Base-by-base conservation (phyloP, 2,888 invertebrate genomes). In the Thera britannica region DNA sequence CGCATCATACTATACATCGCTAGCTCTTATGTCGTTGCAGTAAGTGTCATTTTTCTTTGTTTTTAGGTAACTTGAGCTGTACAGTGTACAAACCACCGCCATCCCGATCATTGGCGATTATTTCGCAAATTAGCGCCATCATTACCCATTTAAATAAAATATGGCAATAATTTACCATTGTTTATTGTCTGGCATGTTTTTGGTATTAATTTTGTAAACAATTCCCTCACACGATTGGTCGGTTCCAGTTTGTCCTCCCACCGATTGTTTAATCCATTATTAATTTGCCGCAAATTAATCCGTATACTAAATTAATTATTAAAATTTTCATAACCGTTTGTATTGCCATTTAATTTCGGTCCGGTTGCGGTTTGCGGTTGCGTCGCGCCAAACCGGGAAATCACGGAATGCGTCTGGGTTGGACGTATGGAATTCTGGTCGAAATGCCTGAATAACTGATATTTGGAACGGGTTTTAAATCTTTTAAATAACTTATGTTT, bases 291-390 rank as follows among this genome's bases (percentile, higher is more conserved):
- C 49, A 48, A 55, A 60, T 65, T 51, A 59, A 61, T 58, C 54
- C 49, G 60, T 51, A 11, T 55, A 52, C 49, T 44, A 51, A 59
- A 63, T 57, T 58, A 52, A 62, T 62, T 55, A 55, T 60, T 48
- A 52, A 54, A 48, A 60, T 68, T 60, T 58, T 63, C 57, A 58
- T 63, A 64, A 61, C 54, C 49, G 48, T 61, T 34, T 64, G 58
- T 56, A 67, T 67, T 56, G 38, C 46, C 70, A 67, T 67, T 64
- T 58, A 61, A 70, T 70, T 64, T 58, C 7, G 49, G 63, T 51
- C n/a, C 12, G 46, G n/a, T n/a, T 56, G 55, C 62, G 67, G 70
- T 70, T 48, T 67, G 70, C 64, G 70, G 67, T 68, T 23, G n/a
- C 38, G 56, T 52, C 52, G 35, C 38, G 35, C 55, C 51, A n/a